Evolutionary conservation across 2,797 vertebrate genomes (phyloP).

Genomic region (Arctocebus calabarensis): DNA sequence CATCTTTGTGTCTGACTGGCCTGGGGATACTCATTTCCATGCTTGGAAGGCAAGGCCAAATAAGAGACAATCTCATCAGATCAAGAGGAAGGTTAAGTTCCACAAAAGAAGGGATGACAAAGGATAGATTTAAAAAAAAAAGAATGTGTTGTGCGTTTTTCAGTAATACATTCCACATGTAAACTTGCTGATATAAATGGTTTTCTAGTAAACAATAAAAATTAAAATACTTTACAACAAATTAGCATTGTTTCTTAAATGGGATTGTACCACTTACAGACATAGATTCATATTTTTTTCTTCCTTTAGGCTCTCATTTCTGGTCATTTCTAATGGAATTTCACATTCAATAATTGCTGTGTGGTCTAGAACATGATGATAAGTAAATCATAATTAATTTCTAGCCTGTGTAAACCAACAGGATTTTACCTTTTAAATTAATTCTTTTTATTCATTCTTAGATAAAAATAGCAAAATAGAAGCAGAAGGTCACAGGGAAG

Average conservation of each 20-base stretch:
- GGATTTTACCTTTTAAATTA: constrained; percentile 36
- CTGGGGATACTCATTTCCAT: background rate
- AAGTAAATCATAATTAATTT: constrained; percentile 18
- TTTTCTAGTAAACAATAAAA: constrained; percentile 31
- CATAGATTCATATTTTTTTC: background rate
- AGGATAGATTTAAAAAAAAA: background rate
- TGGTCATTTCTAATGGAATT: constrained; percentile 33
- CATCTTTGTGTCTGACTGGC: background rate
- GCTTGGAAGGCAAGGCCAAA: background rate
- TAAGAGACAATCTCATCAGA: background rate
- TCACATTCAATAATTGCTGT: constrained; percentile 16
- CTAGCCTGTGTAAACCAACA: background rate
- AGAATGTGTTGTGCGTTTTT: background rate
- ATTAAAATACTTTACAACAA: constrained; percentile 43
- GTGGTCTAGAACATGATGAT: background rate
- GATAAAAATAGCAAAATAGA: constrained; percentile 62
- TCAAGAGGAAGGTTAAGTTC: background rate
- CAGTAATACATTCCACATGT: background rate
- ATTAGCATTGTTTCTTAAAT: constrained; percentile 27
- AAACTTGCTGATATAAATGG: background rate
- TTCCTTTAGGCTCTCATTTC: constrained; percentile 32
- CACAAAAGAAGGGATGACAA: background rate
- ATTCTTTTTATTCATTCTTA: constrained; percentile 46
- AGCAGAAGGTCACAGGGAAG: constrained; percentile 2
- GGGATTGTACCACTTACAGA: background rate